Conservation (phyloP, 2,797 vertebrate species). For the Falco novaeseelandiae region DNA sequence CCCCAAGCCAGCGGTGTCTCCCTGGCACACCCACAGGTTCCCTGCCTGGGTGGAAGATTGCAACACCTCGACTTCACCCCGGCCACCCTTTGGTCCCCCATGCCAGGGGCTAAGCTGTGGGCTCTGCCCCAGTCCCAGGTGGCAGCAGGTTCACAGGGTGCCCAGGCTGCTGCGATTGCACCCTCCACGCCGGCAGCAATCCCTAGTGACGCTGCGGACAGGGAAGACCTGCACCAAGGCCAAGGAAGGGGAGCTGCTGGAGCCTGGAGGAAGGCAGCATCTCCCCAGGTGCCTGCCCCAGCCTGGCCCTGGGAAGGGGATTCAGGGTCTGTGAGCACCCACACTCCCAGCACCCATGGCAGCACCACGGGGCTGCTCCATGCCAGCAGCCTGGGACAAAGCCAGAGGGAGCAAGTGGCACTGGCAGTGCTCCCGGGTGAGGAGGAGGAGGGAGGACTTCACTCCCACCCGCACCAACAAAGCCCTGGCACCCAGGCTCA, state of each 20-base stretch:
- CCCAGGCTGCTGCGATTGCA: neutral
- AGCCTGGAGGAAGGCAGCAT: neutral
- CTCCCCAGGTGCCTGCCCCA: neutral
- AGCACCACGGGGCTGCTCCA: neutral
- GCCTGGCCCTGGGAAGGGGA: neutral
- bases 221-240: neutral
- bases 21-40: neutral
- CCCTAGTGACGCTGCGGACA: neutral
- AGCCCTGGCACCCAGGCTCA: neutral
- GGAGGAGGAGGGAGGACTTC: neutral
- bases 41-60: neutral
- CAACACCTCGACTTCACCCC: fast-evolving
- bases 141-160: neutral
- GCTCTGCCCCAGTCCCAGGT: neutral
- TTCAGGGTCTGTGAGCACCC: neutral
- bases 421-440: neutral
- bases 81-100: fast-evolving
- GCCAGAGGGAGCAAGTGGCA: neutral
- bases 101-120: too few relatives aligned
- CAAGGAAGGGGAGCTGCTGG: neutral
- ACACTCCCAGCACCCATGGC: neutral
- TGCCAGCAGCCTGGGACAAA: conserved; percentile 8
- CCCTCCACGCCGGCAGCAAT: neutral
- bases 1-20: neutral
- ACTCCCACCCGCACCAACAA: neutral